Evolutionary conservation across 2,113 vertebrate genomes (phyloP), one percentile per base, ranked within the genome.

Genomic region (Ia io): DNA sequence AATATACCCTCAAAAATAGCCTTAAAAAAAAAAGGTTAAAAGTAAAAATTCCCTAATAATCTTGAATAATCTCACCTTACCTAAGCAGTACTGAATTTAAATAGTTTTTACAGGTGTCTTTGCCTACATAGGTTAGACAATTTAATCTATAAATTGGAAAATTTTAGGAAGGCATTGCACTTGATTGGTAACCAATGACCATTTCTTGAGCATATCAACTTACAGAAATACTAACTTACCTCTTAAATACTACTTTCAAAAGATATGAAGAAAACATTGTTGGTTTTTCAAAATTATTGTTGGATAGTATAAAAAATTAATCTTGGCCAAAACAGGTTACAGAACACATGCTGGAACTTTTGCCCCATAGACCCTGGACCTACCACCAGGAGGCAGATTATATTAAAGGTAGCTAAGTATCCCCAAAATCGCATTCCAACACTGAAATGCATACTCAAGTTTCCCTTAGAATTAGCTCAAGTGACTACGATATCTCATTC

Each of bases 201-300:
- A 95, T 42, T 51, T 90, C 61, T 42, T 73, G 37, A 90, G 70
- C 9, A 56, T 74, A 87, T 30, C 76, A 79, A 79, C 11, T 77
- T 91, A 88, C 6, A 91, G 78, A 93, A 91, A 88, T 56, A 78
- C 23, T 78, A 87, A n/a, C 10, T 67, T 87, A 42, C 44, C 53
- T 83, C 18, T 79, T 74, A 84, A 77, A 86, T 17, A 89, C 35
- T 76, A 42, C 35, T 92, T 76, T 40, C 51, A 69, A 84, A 85
- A 92, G 40, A 49, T 37, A 76, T 22, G 37, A 82, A 61, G 40
- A 85, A 63, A 90, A 94, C 3, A 51, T 23, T 84, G 51, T 4
- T 42, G 5, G 22, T 73, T 71, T 91, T 89, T 40, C 37, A 47
- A 44, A 95, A 94, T 69, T 79, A 89, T 17, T 76, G 37, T 86